Conservation (phyloP, 2,888 invertebrate genomes). For the Eulithis prunata region DNA sequence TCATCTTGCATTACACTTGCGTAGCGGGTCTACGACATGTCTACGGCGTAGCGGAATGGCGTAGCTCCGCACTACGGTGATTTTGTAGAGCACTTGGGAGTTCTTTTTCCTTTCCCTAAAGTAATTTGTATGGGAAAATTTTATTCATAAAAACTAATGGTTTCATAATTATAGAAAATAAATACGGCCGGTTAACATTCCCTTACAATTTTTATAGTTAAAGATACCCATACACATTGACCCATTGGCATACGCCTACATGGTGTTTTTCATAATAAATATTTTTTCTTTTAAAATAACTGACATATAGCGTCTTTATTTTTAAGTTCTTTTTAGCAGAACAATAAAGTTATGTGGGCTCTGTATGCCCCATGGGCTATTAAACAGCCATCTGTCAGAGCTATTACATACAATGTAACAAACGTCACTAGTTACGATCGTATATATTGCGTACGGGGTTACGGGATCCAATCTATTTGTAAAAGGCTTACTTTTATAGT, state of each 20-base stretch:
- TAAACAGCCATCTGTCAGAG: background rate
- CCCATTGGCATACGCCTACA: too few relatives aligned
- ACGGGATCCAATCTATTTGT: too few relatives aligned
- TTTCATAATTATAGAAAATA: too few relatives aligned
- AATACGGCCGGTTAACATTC: too few relatives aligned
- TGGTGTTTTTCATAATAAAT: too few relatives aligned
- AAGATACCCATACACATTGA: too few relatives aligned
- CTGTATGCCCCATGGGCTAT: background rate
- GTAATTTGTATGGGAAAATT: too few relatives aligned
- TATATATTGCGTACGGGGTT: background rate
- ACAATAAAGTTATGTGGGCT: background rate
- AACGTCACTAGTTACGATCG: slow-evolving; percentile 10
- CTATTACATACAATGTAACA: slow-evolving; percentile 7
- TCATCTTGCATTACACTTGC: background rate
- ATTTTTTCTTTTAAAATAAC: too few relatives aligned
- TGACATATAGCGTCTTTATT: too few relatives aligned
- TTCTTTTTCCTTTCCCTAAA: background rate
- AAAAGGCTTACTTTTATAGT: too few relatives aligned
- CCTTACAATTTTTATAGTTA: too few relatives aligned
- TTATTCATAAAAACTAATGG: too few relatives aligned
- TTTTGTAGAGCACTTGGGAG: slow-evolving; percentile 18
- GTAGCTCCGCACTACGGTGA: slow-evolving; percentile 26
- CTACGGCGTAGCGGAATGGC: slow-evolving; percentile 25
- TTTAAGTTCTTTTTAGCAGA: background rate
- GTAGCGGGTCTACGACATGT: slow-evolving; percentile 16